phyloP scores from a whole-genome alignment of 2,113 vertebrate genomes.

The Cyanoderma ruficeps region DNA sequence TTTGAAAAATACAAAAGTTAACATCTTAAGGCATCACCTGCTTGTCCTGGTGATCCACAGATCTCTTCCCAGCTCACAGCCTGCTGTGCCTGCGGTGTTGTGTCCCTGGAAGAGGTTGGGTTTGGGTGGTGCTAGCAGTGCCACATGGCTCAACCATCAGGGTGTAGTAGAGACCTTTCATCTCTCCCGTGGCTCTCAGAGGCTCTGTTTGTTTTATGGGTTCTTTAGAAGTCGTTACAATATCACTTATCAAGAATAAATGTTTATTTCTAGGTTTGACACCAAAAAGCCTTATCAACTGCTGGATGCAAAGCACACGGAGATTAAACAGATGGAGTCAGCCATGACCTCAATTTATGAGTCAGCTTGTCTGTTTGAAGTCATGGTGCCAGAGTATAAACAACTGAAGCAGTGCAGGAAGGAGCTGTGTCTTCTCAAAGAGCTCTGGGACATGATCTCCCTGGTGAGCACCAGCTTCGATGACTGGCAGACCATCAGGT shows the following conservation, averaged over 20 bases:
- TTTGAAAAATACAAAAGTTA: background rate
- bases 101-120: background rate
- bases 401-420: slow-evolving; percentile 89
- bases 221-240: background rate
- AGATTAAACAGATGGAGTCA: slow-evolving; percentile 85
- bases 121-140: background rate
- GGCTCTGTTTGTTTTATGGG: background rate
- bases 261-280: slow-evolving; percentile 81
- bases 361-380: slow-evolving; percentile 90
- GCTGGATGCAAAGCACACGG: slow-evolving; percentile 79
- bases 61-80: background rate
- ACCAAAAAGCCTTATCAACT: slow-evolving; percentile 77
- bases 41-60: rapidly evolving
- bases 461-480: slow-evolving; percentile 81
- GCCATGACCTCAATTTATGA: slow-evolving; percentile 83
- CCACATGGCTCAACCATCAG: background rate
- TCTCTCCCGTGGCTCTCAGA: background rate
- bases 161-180: background rate
- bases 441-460: slow-evolving; percentile 86
- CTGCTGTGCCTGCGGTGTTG: background rate
- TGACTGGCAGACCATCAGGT: slow-evolving; percentile 85
- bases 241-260: background rate
- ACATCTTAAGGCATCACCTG: background rate
- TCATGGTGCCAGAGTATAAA: slow-evolving; percentile 86
- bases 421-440: slow-evolving; percentile 82